Percentiles rank a stretch among this genome's conserved stretches.
These are phyloP conservation scores for Eremobia ochroleuca DNA, from an alignment of 2,888 invertebrate species.

Conservation along the genomic window DNA sequence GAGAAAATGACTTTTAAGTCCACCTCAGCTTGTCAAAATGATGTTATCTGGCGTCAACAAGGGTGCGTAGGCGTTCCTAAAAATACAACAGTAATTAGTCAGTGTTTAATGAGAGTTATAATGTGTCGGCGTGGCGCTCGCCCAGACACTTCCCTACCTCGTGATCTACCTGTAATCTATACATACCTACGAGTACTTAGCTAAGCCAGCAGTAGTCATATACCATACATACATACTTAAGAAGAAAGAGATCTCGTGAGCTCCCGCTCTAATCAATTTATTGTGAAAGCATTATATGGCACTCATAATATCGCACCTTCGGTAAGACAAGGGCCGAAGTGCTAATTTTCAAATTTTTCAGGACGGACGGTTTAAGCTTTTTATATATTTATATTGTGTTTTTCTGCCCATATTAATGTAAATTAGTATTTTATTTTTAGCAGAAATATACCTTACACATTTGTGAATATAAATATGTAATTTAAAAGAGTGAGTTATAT, in stretches of 20 bases:
- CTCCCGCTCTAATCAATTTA: conserved; percentile 4
- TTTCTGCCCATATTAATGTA: no score
- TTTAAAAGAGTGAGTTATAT: no score
- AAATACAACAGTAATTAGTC: conserved; percentile 65
- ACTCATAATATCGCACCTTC: no score
- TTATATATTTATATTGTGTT: no score
- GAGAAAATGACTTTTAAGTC: conserved; percentile 37
- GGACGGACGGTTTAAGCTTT: no score
- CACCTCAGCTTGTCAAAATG: conserved; percentile 26
- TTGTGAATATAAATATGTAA: no score
- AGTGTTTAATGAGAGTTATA: conserved; percentile 40
- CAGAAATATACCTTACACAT: no score
- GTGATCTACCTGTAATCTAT: conserved; percentile 28
- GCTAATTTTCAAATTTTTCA: no score
- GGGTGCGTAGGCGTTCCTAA: conserved; percentile 57
- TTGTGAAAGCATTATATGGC: conserved; percentile 21
- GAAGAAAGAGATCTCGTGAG: conserved; percentile 5
- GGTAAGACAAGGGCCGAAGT: no score
- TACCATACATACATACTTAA: background rate
- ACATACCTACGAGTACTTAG: background rate
- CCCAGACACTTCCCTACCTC: conserved; percentile 6
- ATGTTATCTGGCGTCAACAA: conserved; percentile 60
- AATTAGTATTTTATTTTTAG: no score
- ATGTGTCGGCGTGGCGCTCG: conserved; percentile 26
- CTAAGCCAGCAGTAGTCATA: conserved; percentile 2